phyloP scores from a whole-genome alignment of 2,113 vertebrate species.

The Neogobius melanostomus region DNA sequence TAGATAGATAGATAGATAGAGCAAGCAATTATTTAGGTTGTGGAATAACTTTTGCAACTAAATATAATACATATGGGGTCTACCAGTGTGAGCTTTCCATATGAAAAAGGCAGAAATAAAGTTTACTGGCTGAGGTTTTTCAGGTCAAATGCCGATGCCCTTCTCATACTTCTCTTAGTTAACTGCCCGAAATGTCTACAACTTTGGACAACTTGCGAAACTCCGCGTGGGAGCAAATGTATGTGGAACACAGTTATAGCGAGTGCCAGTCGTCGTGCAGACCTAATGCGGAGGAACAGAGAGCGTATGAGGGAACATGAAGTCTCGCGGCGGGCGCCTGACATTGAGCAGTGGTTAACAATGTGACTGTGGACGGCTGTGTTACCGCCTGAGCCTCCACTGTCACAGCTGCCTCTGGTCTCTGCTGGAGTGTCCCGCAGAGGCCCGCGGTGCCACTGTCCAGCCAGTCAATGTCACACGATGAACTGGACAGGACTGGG shows the following conservation, averaged over 20 bases:
- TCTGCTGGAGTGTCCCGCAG: conserved; percentile 13
- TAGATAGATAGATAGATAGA: no score
- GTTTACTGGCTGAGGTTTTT: not conserved
- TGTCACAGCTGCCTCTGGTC: conserved; percentile 35
- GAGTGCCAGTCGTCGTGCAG: not conserved
- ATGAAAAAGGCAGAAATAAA: no score
- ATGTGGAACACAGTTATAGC: not conserved
- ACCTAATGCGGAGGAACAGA: not conserved
- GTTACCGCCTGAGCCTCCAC: conserved; percentile 36
- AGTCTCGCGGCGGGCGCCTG: not conserved
- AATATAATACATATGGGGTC: no score
- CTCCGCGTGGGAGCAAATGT: not conserved
- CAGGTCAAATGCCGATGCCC: not conserved
- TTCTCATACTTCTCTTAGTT: not conserved
- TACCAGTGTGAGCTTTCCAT: no score
- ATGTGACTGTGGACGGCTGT: conserved; percentile 54
- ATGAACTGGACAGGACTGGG: no score
- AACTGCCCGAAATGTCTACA: not conserved
- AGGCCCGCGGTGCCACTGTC: conserved; percentile 5
- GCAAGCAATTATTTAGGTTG: no score
- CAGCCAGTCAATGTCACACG: not conserved
- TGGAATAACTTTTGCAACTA: no score
- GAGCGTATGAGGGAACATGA: conserved; percentile 1
- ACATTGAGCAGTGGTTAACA: conserved; percentile 31
- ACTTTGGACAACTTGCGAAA: not conserved